Base-by-base conservation (phyloP, 2,797 vertebrate species). In the Artibeus lituratus region DNA sequence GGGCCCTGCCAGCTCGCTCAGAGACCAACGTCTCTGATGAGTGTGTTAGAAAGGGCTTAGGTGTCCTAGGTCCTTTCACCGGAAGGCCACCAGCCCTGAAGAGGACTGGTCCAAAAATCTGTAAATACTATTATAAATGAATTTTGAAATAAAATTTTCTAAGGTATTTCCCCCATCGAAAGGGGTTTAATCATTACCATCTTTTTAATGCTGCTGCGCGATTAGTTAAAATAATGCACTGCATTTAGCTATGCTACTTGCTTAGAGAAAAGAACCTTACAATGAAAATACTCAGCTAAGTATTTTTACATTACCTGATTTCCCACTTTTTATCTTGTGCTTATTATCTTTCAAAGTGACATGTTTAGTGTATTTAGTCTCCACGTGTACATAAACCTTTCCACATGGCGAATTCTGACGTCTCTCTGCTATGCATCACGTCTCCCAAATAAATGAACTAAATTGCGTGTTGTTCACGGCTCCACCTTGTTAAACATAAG, bases 261-360 rank as follows among this genome's bases (percentile, higher is more conserved):
- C 88, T 55, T 70, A 55, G 65, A 91, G 94, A 90, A 97, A 95
- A 87, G 49, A 85, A 70, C 26, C 67, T 94, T 91, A 77, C 65
- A 59, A 1, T 81, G 88, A 87, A 94, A 94, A 85, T 74, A 93
- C 67, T 91, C 76, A 57, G 76, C 80, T 77, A 82, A 55, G 69
- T 96, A 87, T 88, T 95, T 83, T 80, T 90, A 95, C 53, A 42
- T 92, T 94, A 65, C 92, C 94, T 94, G 81, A 94, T 81, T 94
- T 97, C 77, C 85, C 80, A 16, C 59, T 90, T 55, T 96, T 95
- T 95, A 81, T 67, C 74, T 96, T 91, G 62, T 21, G 65, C 49
- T 96, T 77, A 93, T 87, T 87, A 90, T 82, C 93, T 91, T 93
- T 87, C 44, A 35, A 77, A 95, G 83, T 22, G 89, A 76, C 76